phyloP scores from a whole-genome alignment of 2,888 invertebrate genomes.

The Sminthurides aquaticus region DNA sequence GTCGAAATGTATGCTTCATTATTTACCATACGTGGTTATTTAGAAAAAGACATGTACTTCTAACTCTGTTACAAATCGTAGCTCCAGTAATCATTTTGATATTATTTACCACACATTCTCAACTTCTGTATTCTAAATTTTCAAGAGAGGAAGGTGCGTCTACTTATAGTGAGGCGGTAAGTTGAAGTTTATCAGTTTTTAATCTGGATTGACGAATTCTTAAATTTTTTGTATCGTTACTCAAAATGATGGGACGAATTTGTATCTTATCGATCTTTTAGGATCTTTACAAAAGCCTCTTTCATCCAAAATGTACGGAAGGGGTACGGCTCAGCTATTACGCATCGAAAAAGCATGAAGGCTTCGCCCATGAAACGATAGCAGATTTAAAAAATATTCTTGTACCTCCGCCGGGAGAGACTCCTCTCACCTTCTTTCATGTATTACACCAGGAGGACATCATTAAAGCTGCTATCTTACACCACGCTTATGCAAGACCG shows the following conservation, averaged over 20 bases:
- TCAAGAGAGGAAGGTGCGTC: no score
- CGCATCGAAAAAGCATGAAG: neutral
- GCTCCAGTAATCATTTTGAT: no score
- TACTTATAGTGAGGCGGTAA: no score
- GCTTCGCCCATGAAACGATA: neutral
- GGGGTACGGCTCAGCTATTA: neutral
- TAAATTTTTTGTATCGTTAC: no score
- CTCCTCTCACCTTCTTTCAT: neutral
- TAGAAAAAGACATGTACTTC: neutral
- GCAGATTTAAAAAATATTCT: neutral
- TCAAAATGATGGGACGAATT: neutral
- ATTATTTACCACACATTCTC: no score
- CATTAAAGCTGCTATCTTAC: slow-evolving; percentile 6
- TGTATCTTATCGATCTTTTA: neutral
- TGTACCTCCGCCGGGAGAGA: neutral
- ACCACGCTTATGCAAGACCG: neutral
- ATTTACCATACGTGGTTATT: neutral
- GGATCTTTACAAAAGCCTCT: neutral
- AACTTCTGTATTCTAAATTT: no score
- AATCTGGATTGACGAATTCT: no score
- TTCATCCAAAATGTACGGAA: neutral
- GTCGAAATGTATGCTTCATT: neutral
- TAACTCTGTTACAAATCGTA: neutral
- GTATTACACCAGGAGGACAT: slow-evolving; percentile 1
- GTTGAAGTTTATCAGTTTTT: no score